Evolutionary conservation across 2,888 invertebrate species (phyloP).

Genomic region (Toxonevra muliebris): DNA sequence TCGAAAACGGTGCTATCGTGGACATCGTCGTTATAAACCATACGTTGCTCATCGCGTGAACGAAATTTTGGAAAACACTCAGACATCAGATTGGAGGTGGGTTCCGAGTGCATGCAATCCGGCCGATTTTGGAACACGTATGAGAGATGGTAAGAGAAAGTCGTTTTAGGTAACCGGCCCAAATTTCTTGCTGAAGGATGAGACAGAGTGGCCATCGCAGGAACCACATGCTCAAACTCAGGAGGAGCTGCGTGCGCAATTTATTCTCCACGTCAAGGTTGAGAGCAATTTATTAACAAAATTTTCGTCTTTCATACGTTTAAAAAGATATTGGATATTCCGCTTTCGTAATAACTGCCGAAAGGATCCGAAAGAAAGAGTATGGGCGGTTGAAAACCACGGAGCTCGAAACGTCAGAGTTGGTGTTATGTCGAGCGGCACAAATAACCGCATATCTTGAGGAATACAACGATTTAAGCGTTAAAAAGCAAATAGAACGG

Average conservation of each 20-base stretch:
- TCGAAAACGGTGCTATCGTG: slow-evolving; percentile 29
- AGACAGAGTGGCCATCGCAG: slow-evolving; percentile 23
- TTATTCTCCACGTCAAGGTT: too few species aligned
- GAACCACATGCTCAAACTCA: slow-evolving; percentile 23
- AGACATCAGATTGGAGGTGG: slow-evolving; percentile 16
- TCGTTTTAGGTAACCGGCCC: neutral
- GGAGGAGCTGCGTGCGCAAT: too few species aligned
- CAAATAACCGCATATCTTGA: slow-evolving; percentile 10
- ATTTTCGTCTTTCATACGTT: slow-evolving; percentile 25
- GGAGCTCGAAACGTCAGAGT: neutral
- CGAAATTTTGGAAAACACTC: slow-evolving; percentile 11
- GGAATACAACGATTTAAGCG: slow-evolving; percentile 6
- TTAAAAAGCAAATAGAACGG: neutral
- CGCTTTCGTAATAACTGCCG: slow-evolving; percentile 5
- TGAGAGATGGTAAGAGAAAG: slow-evolving; percentile 9
- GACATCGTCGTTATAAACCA: slow-evolving; percentile 34
- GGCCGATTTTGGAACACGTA: too few species aligned
- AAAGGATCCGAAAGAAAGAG: neutral
- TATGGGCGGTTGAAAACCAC: too few species aligned
- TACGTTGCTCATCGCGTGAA: slow-evolving; percentile 38
- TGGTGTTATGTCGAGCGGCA: too few species aligned
- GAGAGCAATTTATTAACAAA: slow-evolving; percentile 22
- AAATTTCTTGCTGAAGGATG: neutral
- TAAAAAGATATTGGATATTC: slow-evolving; percentile 8
- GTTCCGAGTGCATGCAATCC: slow-evolving; percentile 17